Evolutionary conservation across 1,140 invertebrate species (phyloP).

Genomic region (Drosophila simulans): DNA sequence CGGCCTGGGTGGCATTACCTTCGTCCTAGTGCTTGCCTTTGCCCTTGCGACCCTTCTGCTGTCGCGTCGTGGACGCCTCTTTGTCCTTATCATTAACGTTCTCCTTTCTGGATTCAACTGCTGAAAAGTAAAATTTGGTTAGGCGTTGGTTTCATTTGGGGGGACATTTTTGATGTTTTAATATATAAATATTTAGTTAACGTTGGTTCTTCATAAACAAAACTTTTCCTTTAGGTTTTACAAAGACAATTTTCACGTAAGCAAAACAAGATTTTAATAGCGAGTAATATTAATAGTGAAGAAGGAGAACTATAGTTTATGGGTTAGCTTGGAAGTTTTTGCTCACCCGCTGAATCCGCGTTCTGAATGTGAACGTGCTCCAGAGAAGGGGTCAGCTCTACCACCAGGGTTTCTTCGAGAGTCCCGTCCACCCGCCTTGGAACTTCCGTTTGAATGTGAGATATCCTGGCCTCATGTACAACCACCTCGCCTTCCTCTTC

Average conservation of each 20-base stretch:
- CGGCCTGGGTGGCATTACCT: slow-evolving; percentile 3
- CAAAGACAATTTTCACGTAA: no score
- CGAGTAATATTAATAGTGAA: no score
- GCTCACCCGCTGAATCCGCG: slow-evolving; percentile 1
- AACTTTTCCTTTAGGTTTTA: no score
- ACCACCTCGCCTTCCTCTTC: slow-evolving; percentile 33
- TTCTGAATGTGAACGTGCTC: slow-evolving; percentile 43
- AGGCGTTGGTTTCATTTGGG: no score
- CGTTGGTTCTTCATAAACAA: no score
- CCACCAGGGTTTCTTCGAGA: slow-evolving; percentile 29
- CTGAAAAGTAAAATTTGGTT: slow-evolving; percentile 4
- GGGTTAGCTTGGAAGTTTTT: neutral
- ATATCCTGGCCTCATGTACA: slow-evolving; percentile 28
- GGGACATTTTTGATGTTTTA: neutral
- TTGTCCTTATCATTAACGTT: neutral
- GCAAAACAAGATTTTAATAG: no score
- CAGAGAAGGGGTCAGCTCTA: slow-evolving; percentile 35
- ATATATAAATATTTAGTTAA: neutral
- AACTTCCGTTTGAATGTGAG: slow-evolving; percentile 3
- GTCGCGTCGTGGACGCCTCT: slow-evolving; percentile 16
- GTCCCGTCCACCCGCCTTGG: neutral
- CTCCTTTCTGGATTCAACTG: neutral
- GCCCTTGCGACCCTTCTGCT: slow-evolving; percentile 41
- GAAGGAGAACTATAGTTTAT: neutral
- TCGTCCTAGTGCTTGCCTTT: slow-evolving; percentile 43